A percentile compares a stretch with the other conserved stretches of the same genome.
phyloP scores from a whole-genome alignment of 2,113 vertebrate genomes.

The Plecturocebus donacophilus region DNA sequence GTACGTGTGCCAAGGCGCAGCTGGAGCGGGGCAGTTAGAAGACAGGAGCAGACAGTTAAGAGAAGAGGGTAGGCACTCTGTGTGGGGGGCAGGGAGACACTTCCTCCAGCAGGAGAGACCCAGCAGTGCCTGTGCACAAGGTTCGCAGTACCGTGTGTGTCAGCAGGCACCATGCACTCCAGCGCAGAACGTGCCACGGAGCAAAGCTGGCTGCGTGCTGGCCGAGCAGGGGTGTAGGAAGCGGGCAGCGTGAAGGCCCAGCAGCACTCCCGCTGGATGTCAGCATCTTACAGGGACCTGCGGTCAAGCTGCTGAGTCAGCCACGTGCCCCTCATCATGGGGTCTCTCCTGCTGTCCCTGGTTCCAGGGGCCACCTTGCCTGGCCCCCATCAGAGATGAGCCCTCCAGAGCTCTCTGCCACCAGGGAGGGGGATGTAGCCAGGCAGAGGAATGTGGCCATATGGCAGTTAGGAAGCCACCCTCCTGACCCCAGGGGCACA shows the following conservation, averaged over 20 bases:
- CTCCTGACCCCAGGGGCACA: neutral
- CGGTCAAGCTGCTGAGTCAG: neutral
- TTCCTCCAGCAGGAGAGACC: neutral
- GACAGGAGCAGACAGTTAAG: neutral
- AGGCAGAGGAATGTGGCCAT: no score
- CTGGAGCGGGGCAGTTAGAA: neutral
- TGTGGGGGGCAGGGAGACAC: neutral
- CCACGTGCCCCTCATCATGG: no score
- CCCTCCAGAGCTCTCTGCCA: neutral
- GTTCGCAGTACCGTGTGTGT: accelerated
- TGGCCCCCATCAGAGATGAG: neutral
- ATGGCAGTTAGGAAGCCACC: neutral
- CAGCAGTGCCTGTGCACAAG: neutral
- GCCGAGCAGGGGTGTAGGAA: neutral
- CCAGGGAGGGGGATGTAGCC: neutral
- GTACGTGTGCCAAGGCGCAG: neutral
- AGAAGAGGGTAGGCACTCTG: neutral
- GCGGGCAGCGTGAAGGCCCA: neutral
- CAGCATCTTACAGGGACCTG: neutral
- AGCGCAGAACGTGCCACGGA: neutral
- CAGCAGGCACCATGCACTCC: neutral
- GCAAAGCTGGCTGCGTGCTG: neutral
- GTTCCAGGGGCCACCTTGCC: no score
- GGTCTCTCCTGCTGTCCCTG: neutral
- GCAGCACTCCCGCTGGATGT: neutral